Percentiles rank a stretch among this genome's conserved stretches.
These are phyloP conservation scores for Tribolium madens DNA, from an alignment of 1,140 invertebrate species.

Conservation along the genomic window DNA sequence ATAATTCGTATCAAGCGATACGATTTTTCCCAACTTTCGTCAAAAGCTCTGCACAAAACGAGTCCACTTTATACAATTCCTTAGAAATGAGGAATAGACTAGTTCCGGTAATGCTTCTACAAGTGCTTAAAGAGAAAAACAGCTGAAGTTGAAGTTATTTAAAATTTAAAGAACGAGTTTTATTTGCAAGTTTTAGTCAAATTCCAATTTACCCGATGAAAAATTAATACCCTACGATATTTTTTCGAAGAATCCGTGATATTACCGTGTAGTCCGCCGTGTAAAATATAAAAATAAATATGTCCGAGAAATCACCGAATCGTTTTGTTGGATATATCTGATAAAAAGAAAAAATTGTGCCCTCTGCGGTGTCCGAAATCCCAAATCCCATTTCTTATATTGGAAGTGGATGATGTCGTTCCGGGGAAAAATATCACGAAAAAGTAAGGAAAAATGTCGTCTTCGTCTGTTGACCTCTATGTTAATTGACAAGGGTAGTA, in stretches of 20 bases:
- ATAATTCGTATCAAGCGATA: no score
- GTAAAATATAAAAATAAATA: neutral
- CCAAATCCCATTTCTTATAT: conserved; percentile 32
- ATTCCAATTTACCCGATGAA: neutral
- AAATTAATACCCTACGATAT: no score
- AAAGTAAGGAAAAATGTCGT: neutral
- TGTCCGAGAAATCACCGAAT: neutral
- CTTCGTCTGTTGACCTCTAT: neutral
- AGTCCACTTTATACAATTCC: no score
- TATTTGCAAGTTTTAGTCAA: neutral
- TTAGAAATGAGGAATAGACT: no score
- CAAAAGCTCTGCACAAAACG: no score
- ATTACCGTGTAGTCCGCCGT: no score
- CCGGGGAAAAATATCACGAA: neutral
- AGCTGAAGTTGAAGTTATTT: neutral
- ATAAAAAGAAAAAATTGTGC: neutral
- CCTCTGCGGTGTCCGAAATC: conserved; percentile 23
- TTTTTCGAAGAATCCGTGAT: no score
- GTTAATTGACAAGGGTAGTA: conserved; percentile 3
- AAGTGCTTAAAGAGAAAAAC: no score
- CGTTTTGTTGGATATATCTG: neutral
- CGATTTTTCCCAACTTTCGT: no score
- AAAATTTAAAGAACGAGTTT: neutral
- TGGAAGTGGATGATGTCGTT: conserved; percentile 9
- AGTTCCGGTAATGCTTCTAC: no score